Evolutionary conservation across 1,140 invertebrate species (phyloP), one percentile per base, ranked within the genome.

Genomic region (Listronotus oregonensis): DNA sequence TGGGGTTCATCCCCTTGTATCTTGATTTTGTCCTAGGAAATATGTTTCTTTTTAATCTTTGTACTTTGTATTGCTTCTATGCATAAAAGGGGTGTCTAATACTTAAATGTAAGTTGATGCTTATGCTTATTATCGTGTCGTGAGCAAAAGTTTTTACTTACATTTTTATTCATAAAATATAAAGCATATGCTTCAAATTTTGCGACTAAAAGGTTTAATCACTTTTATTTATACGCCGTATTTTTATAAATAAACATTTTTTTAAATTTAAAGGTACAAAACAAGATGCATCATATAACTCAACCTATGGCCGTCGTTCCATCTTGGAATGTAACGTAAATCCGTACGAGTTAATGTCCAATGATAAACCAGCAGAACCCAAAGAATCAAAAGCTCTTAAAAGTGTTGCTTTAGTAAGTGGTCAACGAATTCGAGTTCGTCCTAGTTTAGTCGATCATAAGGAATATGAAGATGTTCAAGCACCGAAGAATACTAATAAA

Each of bases 261-360:
- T 61, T 17, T 60, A 12, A 40, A 42, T n/a, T 59, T 21, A 15
- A n/a, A 65, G 67, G 62, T 46, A 49, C 47, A 15, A 65, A 64
- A 46, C 27, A 42, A 52, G 60, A 63, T 8, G 44, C 47, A 27
- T 60, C 60, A 11, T 67, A 64, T 50, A 66, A 69, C 40, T 58
- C 64, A 12, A 66, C 66, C 0, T 46, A 54, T 74, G 82, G 71
- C 71, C 81, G 75, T 14, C 85, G 85, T 49, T 93, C 90, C 15
- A 94, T 94, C 64, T 80, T 95, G 12, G 89, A 92, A 72, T 93
- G 91, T 78, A 86, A 93, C 74, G 89, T 94, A 11, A 94, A 92
- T 79, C 90, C 92, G 6, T 94, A 94, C 72, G 89, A 92, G 51
- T 79, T 95, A 64, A 85, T 94, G 54, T 85, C 86, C 65, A 77